These are phyloP conservation scores for Crambe crambe DNA, from an alignment of 37 sponge, comb jelly and placozoan species.

Conservation along the genomic window DNA sequence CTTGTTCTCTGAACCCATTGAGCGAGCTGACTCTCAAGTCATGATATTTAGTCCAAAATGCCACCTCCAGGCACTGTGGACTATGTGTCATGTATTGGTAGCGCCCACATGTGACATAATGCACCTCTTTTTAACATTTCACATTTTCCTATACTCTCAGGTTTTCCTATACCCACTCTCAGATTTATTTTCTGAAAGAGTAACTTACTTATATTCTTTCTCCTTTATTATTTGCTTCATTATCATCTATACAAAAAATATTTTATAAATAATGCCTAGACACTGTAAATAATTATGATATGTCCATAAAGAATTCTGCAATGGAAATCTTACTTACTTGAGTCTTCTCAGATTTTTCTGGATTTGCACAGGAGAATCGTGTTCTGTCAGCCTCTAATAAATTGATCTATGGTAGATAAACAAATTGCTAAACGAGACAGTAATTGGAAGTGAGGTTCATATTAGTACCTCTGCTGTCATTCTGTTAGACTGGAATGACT, in stretches of 20 bases:
- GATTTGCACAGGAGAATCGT: conserved; percentile 71
- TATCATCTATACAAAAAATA: conserved; percentile 30
- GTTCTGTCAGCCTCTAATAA: conserved; percentile 42
- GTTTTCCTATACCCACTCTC: too few relatives aligned
- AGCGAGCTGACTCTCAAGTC: too few relatives aligned
- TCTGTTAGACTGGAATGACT: conserved; percentile 46
- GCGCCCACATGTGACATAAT: too few relatives aligned
- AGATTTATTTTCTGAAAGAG: too few relatives aligned
- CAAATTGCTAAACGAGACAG: background rate
- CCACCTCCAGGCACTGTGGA: too few relatives aligned
- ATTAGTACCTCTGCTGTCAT: conserved; percentile 77
- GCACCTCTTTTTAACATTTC: too few relatives aligned
- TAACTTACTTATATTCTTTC: conserved; percentile 63
- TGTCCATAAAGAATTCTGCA: background rate
- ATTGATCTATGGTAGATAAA: conserved; percentile 20
- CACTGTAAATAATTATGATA: background rate
- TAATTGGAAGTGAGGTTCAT: too few relatives aligned
- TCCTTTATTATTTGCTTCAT: conserved; percentile 63
- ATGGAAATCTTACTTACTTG: conserved; percentile 37
- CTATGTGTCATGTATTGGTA: too few relatives aligned
- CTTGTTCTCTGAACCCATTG: too few relatives aligned
- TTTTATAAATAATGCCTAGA: background rate
- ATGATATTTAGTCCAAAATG: too few relatives aligned
- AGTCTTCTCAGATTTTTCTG: conserved; percentile 80
- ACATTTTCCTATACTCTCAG: too few relatives aligned